phyloP scores from a whole-genome alignment of 2,797 vertebrate species.

The Gymnothorax reevesii region DNA sequence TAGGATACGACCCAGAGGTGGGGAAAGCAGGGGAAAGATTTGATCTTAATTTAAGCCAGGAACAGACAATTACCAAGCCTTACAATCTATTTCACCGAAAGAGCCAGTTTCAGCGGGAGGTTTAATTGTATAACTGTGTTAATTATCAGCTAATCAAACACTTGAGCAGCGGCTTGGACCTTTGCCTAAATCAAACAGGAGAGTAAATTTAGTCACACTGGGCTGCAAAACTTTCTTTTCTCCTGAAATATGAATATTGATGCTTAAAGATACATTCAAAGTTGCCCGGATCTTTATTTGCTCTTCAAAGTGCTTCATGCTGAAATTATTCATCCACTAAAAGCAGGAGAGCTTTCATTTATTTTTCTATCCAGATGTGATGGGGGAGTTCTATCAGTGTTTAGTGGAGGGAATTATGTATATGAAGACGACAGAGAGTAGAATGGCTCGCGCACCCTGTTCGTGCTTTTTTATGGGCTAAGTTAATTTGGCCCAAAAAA shows the following conservation, averaged over 20 bases:
- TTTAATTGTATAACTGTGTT: conserved; percentile 26
- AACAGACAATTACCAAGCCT: conserved; percentile 14
- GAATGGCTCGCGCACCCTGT: background rate
- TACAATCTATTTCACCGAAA: conserved; percentile 4
- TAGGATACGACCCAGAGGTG: conserved; percentile 3
- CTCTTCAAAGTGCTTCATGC: background rate
- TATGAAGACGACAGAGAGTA: background rate
- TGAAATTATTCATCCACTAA: background rate
- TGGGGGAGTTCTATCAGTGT: background rate
- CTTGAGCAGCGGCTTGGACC: background rate
- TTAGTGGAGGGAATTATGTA: background rate
- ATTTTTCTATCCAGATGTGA: background rate
- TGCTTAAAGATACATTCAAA: background rate
- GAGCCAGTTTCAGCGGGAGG: background rate
- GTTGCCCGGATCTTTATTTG: background rate
- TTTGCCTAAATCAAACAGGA: conserved; percentile 5
- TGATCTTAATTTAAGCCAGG: conserved; percentile 18
- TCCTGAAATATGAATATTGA: background rate
- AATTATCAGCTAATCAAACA: conserved; percentile 32
- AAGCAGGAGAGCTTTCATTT: background rate
- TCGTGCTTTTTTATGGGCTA: background rate
- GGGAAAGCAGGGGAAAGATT: background rate
- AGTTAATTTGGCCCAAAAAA: background rate
- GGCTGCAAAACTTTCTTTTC: background rate
- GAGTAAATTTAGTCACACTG: background rate